Evolutionary conservation across 2,888 invertebrate genomes (phyloP).

Genomic region (Dicyrtomina minuta): DNA sequence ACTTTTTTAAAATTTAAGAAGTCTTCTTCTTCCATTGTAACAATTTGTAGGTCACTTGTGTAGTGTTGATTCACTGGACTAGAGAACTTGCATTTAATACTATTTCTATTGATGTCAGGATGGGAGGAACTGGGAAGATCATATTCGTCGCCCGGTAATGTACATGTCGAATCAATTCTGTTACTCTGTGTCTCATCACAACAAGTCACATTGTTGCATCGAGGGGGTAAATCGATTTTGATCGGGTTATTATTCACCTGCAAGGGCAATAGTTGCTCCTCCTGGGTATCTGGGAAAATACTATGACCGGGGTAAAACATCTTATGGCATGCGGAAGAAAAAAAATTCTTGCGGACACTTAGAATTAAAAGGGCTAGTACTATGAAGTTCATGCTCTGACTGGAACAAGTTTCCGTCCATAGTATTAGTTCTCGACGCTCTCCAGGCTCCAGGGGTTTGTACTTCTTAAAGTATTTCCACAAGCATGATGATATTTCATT

Average conservation of each 20-base stretch:
- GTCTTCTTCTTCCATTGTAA: too few species aligned
- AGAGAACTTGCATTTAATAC: not conserved
- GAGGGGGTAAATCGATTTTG: not conserved
- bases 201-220: too few species aligned
- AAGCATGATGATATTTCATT: not conserved
- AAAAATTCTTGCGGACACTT: not conserved
- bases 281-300: not conserved
- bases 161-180: too few species aligned
- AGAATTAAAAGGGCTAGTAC: not conserved
- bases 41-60: too few species aligned
- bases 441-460: not conserved
- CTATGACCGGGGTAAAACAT: slow-evolving; percentile 2
- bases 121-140: not conserved
- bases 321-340: not conserved
- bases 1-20: not conserved
- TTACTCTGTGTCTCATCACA: too few species aligned
- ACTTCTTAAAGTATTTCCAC: not conserved
- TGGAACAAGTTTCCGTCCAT: too few species aligned
- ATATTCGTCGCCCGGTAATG: too few species aligned
- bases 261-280: not conserved
- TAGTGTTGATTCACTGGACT: too few species aligned
- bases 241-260: not conserved
- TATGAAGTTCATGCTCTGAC: not conserved
- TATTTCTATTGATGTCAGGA: not conserved
- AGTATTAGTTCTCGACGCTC: not conserved